A percentile compares a stretch with the other conserved stretches of the same genome.
phyloP scores from a whole-genome alignment of 2,888 invertebrate genomes.

The Parasteatoda lunata region DNA sequence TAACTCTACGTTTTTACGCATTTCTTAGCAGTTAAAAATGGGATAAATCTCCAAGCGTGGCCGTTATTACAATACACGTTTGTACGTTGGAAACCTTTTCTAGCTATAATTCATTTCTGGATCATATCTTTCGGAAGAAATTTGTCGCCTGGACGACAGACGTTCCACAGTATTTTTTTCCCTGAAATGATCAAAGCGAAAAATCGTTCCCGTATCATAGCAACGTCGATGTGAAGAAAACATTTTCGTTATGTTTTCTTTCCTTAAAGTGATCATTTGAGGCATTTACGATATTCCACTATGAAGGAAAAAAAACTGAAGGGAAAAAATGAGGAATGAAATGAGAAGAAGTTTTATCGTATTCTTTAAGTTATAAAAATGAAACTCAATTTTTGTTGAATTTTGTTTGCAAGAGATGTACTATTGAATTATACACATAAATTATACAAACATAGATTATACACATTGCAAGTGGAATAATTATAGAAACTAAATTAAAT shows the following conservation, averaged over 20 bases:
- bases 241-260: background rate
- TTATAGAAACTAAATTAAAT: too few species aligned
- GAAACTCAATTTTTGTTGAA: too few species aligned
- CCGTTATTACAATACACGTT: background rate
- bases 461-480: too few species aligned
- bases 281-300: background rate
- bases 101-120: constrained; percentile 37
- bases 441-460: too few species aligned
- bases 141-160: constrained; percentile 31
- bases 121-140: constrained; percentile 29
- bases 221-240: constrained; percentile 28
- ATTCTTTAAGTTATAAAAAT: too few species aligned
- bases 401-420: too few species aligned
- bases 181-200: background rate
- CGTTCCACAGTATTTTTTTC: background rate
- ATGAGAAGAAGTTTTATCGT: too few species aligned
- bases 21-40: constrained; percentile 3
- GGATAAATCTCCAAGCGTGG: background rate
- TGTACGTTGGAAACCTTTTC: constrained; percentile 5
- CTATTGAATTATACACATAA: too few species aligned
- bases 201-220: constrained; percentile 50
- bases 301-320: too few species aligned
- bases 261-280: background rate
- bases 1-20: background rate
- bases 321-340: too few species aligned